These are phyloP conservation scores for Noctua pronuba DNA, from an alignment of 2,888 invertebrate genomes.

Conservation along the genomic window DNA sequence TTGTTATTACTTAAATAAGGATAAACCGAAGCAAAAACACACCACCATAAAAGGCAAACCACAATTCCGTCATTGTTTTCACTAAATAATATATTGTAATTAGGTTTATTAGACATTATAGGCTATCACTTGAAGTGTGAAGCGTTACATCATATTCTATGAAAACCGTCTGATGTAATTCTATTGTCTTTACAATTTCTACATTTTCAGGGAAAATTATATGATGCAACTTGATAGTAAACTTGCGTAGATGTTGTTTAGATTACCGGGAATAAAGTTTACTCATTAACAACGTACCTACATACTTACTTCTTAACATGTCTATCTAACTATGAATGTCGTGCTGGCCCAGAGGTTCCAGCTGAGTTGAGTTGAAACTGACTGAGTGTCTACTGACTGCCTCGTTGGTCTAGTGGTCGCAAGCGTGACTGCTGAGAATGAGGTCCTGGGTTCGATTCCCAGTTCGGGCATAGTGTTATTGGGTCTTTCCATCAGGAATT, in stretches of 20 bases:
- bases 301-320: no score
- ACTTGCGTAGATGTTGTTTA: background rate
- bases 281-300: no score
- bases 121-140: background rate
- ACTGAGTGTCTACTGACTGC: no score
- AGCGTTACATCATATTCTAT: slow-evolving; percentile 6
- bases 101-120: background rate
- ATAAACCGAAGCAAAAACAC: background rate
- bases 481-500: no score
- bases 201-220: background rate
- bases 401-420: no score
- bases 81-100: background rate
- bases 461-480: no score
- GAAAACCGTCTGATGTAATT: slow-evolving; percentile 2
- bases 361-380: no score
- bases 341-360: no score
- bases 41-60: background rate
- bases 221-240: slow-evolving; percentile 3
- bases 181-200: background rate
- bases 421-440: no score
- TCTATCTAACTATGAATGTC: no score
- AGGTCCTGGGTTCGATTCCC: no score
- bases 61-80: background rate
- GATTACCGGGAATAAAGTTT: background rate
- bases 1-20: background rate